Evolutionary conservation across 1,140 invertebrate genomes (phyloP).

Genomic region (Drusus annulatus): DNA sequence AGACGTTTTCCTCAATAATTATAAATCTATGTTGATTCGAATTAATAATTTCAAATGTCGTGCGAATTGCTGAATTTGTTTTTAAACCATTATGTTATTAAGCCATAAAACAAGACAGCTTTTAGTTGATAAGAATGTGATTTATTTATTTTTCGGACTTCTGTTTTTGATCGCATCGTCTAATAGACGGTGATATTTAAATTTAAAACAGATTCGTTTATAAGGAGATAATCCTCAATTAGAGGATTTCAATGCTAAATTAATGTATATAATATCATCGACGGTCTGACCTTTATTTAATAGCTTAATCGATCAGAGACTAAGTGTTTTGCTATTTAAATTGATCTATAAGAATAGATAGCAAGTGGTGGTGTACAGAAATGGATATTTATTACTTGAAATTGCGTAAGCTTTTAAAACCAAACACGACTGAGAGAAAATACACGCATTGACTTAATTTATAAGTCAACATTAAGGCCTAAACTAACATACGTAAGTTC

Average conservation of each 20-base stretch:
- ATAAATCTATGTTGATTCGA: too few relatives aligned
- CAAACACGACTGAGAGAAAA: too few relatives aligned
- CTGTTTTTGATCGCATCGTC: neutral
- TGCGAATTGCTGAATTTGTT: neutral
- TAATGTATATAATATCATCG: neutral
- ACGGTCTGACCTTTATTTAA: neutral
- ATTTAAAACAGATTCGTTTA: neutral
- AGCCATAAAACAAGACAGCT: neutral
- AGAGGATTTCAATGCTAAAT: neutral
- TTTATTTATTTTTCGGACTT: neutral
- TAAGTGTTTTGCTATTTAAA: conserved; percentile 1
- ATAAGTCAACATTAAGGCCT: too few relatives aligned
- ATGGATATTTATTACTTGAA: too few relatives aligned
- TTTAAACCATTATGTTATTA: neutral
- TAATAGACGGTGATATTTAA: neutral
- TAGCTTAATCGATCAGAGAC: neutral
- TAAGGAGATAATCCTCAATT: neutral
- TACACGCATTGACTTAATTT: too few relatives aligned
- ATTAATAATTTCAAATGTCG: neutral
- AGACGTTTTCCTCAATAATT: too few relatives aligned
- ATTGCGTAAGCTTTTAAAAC: too few relatives aligned
- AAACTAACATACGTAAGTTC: too few relatives aligned
- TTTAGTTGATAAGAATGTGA: neutral
- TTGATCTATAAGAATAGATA: too few relatives aligned
- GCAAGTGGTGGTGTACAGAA: too few relatives aligned